Base-by-base conservation (phyloP, 2,113 vertebrate species). In the Psilopsiagon aurifrons region DNA sequence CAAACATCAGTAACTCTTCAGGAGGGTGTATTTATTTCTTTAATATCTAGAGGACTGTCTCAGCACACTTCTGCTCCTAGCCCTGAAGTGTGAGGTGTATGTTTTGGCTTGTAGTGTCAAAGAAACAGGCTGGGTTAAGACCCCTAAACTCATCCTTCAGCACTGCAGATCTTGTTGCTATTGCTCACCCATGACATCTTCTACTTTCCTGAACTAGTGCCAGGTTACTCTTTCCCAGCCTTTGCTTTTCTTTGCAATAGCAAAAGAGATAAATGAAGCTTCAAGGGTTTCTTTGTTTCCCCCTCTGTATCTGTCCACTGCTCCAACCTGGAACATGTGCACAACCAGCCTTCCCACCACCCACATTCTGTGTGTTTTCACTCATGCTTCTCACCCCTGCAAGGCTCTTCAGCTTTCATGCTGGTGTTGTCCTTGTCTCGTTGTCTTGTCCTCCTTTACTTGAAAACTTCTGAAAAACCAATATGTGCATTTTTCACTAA, bases 301-400 rank as follows among this genome's bases (percentile, higher is more conserved):
- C 23, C 23, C 22, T 79, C 55, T 20, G 7, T 41, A 13, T 43
- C 16, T 57, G 43, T 44, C 13, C 39, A 31, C 22, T 78, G 27
- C 10, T 60, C 35, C 33, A 78, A 31, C 10, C 24, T 37, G 49
- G 28, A 66, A 28, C 11, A 29, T 0, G 1, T 31, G 29, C 22
- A 43, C 27, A 47, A 79, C 11, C 7, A 9, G 39, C 46, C 35
- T 86, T 75, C 55, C 31, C 23, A 49, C 54, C 59, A 39, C 39
- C 17, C 7, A 2, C 27, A 19, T 80, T 31, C n/a, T 23, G 4
- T 31, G 49, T 11, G 11, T 17, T 33, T n/a, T 46, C 27, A 33
- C 19, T 37, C 18, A 19, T 6, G 1, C 19, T 37, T 41, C n/a
- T 60, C n/a, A 46, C 13, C 5, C 10, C n/a, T 28, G 37, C 0